phyloP scores from a whole-genome alignment of 2,888 invertebrate genomes.

The Lordiphosa andalusiaca region DNA sequence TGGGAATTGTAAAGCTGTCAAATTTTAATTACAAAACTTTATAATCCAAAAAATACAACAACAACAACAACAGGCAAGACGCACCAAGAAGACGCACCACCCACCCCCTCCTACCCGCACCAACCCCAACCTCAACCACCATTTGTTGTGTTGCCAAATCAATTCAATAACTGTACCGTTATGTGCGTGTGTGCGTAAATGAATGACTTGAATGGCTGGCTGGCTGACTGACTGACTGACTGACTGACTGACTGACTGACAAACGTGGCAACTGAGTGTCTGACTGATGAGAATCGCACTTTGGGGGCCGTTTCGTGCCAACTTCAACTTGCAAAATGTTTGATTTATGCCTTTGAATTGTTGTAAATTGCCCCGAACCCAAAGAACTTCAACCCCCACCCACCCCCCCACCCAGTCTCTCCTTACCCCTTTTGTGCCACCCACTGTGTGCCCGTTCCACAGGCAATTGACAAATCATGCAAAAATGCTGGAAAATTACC shows the following conservation, averaged over 20 bases:
- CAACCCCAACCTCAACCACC: slow-evolving; percentile 8
- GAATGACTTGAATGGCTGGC: slow-evolving; percentile 42
- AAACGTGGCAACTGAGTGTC: slow-evolving; percentile 32
- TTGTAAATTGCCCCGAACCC: slow-evolving; percentile 59
- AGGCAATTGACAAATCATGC: slow-evolving; percentile 67
- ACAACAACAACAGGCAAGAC: slow-evolving; percentile 41
- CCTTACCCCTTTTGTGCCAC: background rate
- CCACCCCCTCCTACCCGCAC: background rate
- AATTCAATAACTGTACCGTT: slow-evolving; percentile 62
- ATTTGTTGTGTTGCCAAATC: slow-evolving; percentile 47
- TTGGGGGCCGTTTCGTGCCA: slow-evolving; percentile 38
- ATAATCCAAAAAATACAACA: slow-evolving; percentile 72
- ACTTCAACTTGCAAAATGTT: slow-evolving; percentile 66
- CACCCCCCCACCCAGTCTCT: background rate
- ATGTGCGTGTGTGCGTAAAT: slow-evolving; percentile 70
- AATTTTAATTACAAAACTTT: slow-evolving; percentile 74
- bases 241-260: slow-evolving; percentile 36
- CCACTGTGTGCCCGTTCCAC: background rate
- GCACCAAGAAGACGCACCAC: slow-evolving; percentile 1
- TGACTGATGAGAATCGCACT: slow-evolving; percentile 25
- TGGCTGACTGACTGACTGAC: slow-evolving; percentile 38
- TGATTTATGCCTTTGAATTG: slow-evolving; percentile 72
- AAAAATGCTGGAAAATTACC: slow-evolving; percentile 62
- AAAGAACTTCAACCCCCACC: background rate
- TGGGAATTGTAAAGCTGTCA: slow-evolving; percentile 75